Percentiles rank a stretch among this genome's conserved stretches.
Conservation (phyloP, 2,113 vertebrate species). For the Proterorhinus semilunaris region DNA sequence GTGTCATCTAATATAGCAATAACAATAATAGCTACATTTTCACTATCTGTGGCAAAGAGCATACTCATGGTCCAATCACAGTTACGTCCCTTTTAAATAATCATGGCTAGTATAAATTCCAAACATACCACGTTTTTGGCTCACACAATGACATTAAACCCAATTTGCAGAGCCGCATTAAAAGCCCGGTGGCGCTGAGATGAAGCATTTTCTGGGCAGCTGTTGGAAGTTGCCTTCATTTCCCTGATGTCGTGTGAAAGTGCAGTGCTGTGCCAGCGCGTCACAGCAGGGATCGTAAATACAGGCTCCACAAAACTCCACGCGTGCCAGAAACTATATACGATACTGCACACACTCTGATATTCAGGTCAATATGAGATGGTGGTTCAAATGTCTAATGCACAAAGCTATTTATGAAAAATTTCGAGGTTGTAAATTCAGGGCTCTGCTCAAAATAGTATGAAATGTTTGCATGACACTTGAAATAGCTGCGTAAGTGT, state of each 20-base stretch:
- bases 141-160: not conserved
- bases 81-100: not conserved
- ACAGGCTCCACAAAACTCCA: conserved; percentile 10
- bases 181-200: conserved; percentile 13
- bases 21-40: too few species aligned
- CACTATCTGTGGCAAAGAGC: too few species aligned
- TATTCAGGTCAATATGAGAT: not conserved
- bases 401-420: too few species aligned
- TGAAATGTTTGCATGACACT: conserved; percentile 1
- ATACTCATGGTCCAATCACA: not conserved
- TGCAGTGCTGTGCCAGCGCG: conserved; percentile 5
- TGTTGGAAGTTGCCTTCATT: conserved; percentile 30
- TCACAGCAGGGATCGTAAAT: not conserved
- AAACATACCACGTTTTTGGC: not conserved
- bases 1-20: too few species aligned
- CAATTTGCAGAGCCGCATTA: conserved; percentile 15
- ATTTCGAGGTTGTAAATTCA: not conserved
- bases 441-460: not conserved
- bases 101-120: not conserved
- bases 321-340: not conserved
- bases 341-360: conserved; percentile 8
- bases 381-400: too few species aligned
- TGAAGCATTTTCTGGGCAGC: conserved; percentile 24
- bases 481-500: not conserved
- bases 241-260: conserved; percentile 15